Conservation (phyloP, 2,888 invertebrate genomes). For the Odontomyia ornata region DNA sequence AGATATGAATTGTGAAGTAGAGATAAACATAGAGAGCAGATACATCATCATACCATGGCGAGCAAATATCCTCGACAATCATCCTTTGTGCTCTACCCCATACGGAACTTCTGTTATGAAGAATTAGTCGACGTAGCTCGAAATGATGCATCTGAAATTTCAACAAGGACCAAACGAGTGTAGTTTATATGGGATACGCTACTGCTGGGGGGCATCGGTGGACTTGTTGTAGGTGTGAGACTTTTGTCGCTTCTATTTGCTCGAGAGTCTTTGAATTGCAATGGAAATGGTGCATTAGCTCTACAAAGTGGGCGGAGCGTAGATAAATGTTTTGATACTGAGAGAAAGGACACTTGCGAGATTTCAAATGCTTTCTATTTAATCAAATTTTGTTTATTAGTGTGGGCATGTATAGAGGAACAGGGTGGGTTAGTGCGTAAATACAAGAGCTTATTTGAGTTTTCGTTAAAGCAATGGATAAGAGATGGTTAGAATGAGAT, state of each 20-base stretch:
- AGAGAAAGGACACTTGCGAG: conserved; percentile 24
- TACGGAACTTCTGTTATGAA: background rate
- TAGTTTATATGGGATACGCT: conserved; percentile 20
- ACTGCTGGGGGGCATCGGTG: background rate
- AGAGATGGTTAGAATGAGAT: too few species aligned
- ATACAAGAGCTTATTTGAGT: background rate
- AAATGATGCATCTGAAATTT: conserved; percentile 41
- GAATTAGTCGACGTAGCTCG: conserved; percentile 28
- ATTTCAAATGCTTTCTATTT: conserved; percentile 30
- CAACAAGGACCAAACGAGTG: conserved; percentile 1
- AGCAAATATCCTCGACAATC: conserved; percentile 12
- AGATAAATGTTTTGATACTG: background rate
- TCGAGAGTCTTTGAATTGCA: background rate
- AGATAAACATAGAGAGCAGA: background rate
- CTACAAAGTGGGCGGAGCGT: background rate
- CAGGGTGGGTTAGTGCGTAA: background rate
- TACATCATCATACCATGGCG: background rate
- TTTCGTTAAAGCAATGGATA: background rate
- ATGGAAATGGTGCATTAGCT: background rate
- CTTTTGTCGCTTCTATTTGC: background rate
- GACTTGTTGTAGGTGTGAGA: background rate
- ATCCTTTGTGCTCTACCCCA: background rate
- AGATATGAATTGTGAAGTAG: conserved; percentile 34
- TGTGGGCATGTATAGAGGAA: background rate
- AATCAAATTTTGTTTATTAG: conserved; percentile 34